Conservation (phyloP, 2,113 vertebrate species). For the Podiceps cristatus region DNA sequence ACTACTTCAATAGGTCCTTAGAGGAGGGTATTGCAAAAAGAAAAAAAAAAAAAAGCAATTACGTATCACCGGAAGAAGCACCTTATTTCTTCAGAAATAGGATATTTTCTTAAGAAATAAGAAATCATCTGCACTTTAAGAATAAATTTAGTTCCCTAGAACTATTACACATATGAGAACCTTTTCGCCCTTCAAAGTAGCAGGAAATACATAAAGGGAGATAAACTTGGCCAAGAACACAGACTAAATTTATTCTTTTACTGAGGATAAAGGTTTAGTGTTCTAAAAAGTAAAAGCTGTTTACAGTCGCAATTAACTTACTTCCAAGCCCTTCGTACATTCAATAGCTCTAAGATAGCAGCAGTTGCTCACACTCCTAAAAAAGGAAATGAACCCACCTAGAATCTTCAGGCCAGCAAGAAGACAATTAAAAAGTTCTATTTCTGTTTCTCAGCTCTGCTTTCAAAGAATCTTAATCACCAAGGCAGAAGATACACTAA, state of each 20-base stretch:
- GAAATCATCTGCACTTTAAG: not conserved
- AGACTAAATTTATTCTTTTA: slow-evolving; percentile 26
- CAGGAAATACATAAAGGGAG: slow-evolving; percentile 60
- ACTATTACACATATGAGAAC: not conserved
- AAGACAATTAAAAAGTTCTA: slow-evolving; percentile 8
- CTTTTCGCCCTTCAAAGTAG: slow-evolving; percentile 50
- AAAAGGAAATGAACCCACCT: slow-evolving; percentile 47
- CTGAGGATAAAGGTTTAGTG: slow-evolving; percentile 17
- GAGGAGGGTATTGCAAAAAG: not conserved
- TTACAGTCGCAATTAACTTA: not conserved
- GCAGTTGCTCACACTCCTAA: not conserved
- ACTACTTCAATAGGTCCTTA: not conserved
- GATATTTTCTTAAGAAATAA: not conserved
- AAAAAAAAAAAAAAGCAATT: not conserved
- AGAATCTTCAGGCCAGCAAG: not conserved
- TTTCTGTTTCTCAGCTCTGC: not conserved
- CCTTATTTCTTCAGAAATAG: not conserved
- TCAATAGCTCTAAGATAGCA: slow-evolving; percentile 19
- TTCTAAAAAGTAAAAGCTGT: slow-evolving; percentile 65
- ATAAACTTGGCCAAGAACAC: slow-evolving; percentile 38
- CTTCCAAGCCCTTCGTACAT: not conserved
- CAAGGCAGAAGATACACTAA: not conserved
- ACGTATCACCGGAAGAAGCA: not conserved
- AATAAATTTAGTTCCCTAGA: not conserved
- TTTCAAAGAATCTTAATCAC: slow-evolving; percentile 47